Conservation (phyloP, 2,888 invertebrate species). For the Danaus chrysippus region DNA sequence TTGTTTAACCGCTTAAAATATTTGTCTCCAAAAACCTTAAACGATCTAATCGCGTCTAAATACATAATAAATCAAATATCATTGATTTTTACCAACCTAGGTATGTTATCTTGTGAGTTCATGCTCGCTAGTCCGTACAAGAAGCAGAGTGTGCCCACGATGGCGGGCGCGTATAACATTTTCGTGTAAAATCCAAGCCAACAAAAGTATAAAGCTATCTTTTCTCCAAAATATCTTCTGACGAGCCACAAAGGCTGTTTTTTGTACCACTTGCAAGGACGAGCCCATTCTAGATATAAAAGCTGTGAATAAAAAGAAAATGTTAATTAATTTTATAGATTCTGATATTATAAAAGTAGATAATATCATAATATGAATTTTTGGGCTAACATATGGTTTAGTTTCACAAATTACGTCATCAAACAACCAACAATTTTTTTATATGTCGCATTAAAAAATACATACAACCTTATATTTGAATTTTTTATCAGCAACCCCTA, state of each 20-base stretch:
- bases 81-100: slow-evolving; percentile 71
- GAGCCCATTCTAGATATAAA: slow-evolving; percentile 95
- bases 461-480: no score
- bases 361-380: slow-evolving; percentile 8
- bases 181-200: slow-evolving; percentile 97
- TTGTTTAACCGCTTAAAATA: no score
- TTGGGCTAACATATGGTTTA: no score
- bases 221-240: slow-evolving; percentile 93
- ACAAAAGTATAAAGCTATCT: slow-evolving; percentile 94
- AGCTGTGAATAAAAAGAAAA: slow-evolving; percentile 71
- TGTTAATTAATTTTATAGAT: background rate
- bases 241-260: slow-evolving; percentile 95
- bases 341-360: background rate
- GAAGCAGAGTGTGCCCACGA: slow-evolving; percentile 92
- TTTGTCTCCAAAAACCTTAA: no score
- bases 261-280: slow-evolving; percentile 93
- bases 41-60: no score
- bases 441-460: no score
- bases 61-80: background rate
- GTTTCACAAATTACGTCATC: no score
- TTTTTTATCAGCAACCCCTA: no score
- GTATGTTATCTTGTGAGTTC: slow-evolving; percentile 90
- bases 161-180: slow-evolving; percentile 91
- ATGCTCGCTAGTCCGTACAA: slow-evolving; percentile 91
- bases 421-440: no score